phyloP scores from a whole-genome alignment of 2,888 invertebrate species.

The Drosophila meridiana region DNA sequence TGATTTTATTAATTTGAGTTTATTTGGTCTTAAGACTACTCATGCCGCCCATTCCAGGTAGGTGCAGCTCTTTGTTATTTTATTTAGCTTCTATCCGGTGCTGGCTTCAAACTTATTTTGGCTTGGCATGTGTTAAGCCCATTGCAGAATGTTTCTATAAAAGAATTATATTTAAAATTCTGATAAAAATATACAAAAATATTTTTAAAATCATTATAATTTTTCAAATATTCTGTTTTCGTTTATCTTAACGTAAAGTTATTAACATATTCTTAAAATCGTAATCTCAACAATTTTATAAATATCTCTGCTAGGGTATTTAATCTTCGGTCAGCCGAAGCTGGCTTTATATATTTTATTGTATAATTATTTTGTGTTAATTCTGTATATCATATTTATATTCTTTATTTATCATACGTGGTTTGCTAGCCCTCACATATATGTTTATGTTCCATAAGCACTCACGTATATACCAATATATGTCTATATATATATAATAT shows the following conservation, averaged over 20 bases:
- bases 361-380: slow-evolving; percentile 9
- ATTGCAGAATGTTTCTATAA: slow-evolving; percentile 4
- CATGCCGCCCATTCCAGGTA: slow-evolving; percentile 80
- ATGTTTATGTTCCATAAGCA: slow-evolving; percentile 38
- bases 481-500: slow-evolving; percentile 6
- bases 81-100: slow-evolving; percentile 11
- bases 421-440: slow-evolving; percentile 54
- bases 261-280: background rate
- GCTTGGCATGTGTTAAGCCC: slow-evolving; percentile 6
- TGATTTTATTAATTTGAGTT: no score
- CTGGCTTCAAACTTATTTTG: slow-evolving; percentile 1
- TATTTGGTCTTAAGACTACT: slow-evolving; percentile 87
- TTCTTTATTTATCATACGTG: slow-evolving; percentile 54
- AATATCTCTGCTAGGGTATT: slow-evolving; percentile 12
- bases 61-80: slow-evolving; percentile 43
- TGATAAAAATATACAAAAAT: background rate
- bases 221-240: background rate
- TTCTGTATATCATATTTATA: slow-evolving; percentile 30
- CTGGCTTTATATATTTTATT: background rate
- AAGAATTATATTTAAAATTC: background rate
- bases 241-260: background rate
- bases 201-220: background rate
- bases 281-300: background rate
- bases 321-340: slow-evolving; percentile 17
- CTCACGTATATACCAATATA: slow-evolving; percentile 39